Conservation (phyloP, 2,888 invertebrate species). For the Abrostola triplasia region DNA sequence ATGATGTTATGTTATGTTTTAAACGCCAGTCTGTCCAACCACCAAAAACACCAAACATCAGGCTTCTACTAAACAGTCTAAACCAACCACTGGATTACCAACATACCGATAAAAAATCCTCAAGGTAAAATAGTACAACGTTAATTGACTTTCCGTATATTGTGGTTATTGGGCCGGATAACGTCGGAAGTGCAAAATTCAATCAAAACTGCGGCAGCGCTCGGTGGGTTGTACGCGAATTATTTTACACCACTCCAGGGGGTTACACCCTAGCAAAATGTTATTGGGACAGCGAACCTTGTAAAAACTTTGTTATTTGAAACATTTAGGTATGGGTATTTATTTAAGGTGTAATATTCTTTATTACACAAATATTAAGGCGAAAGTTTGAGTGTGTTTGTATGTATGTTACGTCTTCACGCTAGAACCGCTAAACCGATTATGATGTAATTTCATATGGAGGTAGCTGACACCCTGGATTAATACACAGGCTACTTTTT, state of each 20-base stretch:
- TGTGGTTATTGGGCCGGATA: conserved; percentile 15
- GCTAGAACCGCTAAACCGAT: too few relatives aligned
- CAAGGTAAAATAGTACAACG: conserved; percentile 10
- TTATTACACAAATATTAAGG: too few relatives aligned
- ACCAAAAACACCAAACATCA: too few relatives aligned
- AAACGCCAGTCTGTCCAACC: too few relatives aligned
- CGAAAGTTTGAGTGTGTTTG: too few relatives aligned
- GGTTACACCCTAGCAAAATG: conserved; percentile 12
- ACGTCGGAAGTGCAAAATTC: conserved; percentile 22
- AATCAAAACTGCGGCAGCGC: conserved; percentile 29
- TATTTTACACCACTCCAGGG: conserved; percentile 11
- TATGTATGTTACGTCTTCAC: too few relatives aligned
- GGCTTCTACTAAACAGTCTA: not conserved
- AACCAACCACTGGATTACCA: not conserved
- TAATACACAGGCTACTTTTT: too few relatives aligned
- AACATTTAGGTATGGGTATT: not conserved
- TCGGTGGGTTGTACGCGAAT: conserved; percentile 12
- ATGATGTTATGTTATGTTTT: too few relatives aligned
- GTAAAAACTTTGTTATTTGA: not conserved
- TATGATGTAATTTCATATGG: too few relatives aligned
- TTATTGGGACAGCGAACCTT: not conserved
- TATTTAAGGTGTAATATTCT: too few relatives aligned
- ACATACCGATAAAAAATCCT: conserved; percentile 1
- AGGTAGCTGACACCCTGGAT: too few relatives aligned
- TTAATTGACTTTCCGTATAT: conserved; percentile 19